These are phyloP conservation scores for Cheilosia urbana DNA, from an alignment of 2,888 invertebrate genomes.

Conservation along the genomic window DNA sequence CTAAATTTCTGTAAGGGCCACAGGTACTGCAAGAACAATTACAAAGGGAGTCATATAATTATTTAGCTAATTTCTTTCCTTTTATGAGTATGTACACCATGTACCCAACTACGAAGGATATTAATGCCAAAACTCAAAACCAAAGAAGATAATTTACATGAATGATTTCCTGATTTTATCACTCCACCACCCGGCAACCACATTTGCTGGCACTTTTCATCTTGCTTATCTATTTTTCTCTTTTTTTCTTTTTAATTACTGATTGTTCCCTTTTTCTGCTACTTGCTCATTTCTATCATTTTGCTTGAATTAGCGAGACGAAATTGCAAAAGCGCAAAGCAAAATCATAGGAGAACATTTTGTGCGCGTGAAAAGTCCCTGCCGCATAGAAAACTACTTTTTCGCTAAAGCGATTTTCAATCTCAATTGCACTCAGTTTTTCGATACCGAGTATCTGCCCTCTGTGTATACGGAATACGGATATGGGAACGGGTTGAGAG, in stretches of 20 bases:
- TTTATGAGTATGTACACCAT: neutral
- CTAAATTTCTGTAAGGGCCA: slow-evolving; percentile 92
- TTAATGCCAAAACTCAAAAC: slow-evolving; percentile 45
- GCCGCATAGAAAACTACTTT: slow-evolving; percentile 61
- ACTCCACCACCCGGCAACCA: neutral
- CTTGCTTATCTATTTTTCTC: slow-evolving; percentile 1
- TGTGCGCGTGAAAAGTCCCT: slow-evolving; percentile 40
- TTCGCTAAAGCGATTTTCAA: slow-evolving; percentile 72
- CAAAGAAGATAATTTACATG: slow-evolving; percentile 51
- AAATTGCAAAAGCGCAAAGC: slow-evolving; percentile 40
- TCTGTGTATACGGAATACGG: neutral
- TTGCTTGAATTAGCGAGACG: slow-evolving; percentile 60
- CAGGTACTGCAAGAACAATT: slow-evolving; percentile 86
- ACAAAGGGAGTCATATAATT: slow-evolving; percentile 37
- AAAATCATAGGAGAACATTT: slow-evolving; percentile 47
- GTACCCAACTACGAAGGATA: slow-evolving; percentile 37
- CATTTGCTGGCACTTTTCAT: slow-evolving; percentile 15
- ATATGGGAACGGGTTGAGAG: neutral
- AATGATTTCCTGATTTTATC: slow-evolving; percentile 48
- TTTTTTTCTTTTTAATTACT: slow-evolving; percentile 62
- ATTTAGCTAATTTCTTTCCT: neutral
- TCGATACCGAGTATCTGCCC: slow-evolving; percentile 22
- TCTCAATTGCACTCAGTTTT: slow-evolving; percentile 34
- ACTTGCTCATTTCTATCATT: slow-evolving; percentile 53
- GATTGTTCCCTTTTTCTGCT: slow-evolving; percentile 47